Conservation (phyloP, 2,113 vertebrate genomes). For the Cheirogaleus medius region DNA sequence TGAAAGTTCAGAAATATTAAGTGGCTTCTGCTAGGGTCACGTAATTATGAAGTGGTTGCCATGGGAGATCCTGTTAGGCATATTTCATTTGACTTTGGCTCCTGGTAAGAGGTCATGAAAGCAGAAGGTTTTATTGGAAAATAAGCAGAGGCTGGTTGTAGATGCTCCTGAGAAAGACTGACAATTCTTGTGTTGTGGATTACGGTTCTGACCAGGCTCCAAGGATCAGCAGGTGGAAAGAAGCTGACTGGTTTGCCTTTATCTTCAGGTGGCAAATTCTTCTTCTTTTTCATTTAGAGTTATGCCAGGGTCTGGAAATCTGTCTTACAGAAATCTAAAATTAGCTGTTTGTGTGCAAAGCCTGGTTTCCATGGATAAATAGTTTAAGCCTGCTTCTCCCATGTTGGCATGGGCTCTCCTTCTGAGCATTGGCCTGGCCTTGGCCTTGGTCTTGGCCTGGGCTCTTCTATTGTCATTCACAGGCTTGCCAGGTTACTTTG, state of each 20-base stretch:
- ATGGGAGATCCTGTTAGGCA: background rate
- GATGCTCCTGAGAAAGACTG: background rate
- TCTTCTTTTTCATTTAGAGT: constrained; percentile 57
- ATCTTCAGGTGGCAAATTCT: background rate
- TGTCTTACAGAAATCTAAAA: constrained; percentile 63
- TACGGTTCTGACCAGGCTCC: background rate
- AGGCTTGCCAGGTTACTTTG: background rate
- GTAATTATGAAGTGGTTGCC: background rate
- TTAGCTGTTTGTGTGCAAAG: constrained; percentile 51
- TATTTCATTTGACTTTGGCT: background rate
- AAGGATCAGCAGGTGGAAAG: background rate
- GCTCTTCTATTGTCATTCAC: background rate
- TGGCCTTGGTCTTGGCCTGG: too few relatives aligned
- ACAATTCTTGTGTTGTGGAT: background rate
- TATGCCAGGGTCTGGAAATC: constrained; percentile 28
- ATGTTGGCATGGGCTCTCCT: background rate
- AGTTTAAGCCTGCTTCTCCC: constrained; percentile 9
- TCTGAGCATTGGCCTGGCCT: background rate
- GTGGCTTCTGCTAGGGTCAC: background rate
- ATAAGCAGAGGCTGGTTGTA: background rate
- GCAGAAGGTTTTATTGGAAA: constrained; percentile 23
- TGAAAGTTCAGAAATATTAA: constrained; percentile 1
- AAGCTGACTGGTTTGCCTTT: background rate
- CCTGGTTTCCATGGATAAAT: constrained; percentile 57
- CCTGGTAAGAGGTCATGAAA: background rate